Percentiles rank a stretch among this genome's conserved stretches.
These are phyloP conservation scores for Lindbergichthys nudifrons DNA, from an alignment of 2,797 vertebrate species.

Conservation along the genomic window DNA sequence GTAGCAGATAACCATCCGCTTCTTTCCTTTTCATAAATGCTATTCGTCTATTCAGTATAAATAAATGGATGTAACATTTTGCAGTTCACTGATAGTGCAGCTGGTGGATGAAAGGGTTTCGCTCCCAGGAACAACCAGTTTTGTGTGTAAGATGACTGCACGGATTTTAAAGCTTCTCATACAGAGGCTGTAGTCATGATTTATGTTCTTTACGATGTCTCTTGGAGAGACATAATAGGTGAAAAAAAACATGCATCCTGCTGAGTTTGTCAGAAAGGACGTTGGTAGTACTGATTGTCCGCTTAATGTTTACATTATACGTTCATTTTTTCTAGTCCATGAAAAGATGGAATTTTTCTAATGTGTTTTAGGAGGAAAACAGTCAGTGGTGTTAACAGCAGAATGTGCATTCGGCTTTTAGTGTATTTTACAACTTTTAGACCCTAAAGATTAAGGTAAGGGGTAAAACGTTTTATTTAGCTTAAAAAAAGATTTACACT, in stretches of 20 bases:
- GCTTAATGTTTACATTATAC: background rate
- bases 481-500: too few relatives aligned
- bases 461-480: too few relatives aligned
- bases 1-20: slow-evolving; percentile 37
- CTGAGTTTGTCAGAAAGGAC: background rate
- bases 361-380: background rate
- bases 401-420: too few relatives aligned
- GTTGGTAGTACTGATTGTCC: background rate
- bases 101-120: slow-evolving; percentile 47
- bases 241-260: background rate
- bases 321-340: background rate
- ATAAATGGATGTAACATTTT: slow-evolving; percentile 33
- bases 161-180: slow-evolving; percentile 8
- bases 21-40: slow-evolving; percentile 16
- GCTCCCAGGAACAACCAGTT: slow-evolving; percentile 9
- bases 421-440: too few relatives aligned
- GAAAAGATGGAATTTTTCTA: background rate
- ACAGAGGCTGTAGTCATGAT: background rate
- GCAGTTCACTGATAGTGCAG: slow-evolving; percentile 23
- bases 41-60: slow-evolving; percentile 35
- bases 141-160: slow-evolving; percentile 23
- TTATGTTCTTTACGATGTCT: background rate
- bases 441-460: too few relatives aligned
- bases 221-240: background rate
- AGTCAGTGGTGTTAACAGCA: background rate